Conservation (phyloP, 2,888 invertebrate species). For the Lasioglossum vierecki region DNA sequence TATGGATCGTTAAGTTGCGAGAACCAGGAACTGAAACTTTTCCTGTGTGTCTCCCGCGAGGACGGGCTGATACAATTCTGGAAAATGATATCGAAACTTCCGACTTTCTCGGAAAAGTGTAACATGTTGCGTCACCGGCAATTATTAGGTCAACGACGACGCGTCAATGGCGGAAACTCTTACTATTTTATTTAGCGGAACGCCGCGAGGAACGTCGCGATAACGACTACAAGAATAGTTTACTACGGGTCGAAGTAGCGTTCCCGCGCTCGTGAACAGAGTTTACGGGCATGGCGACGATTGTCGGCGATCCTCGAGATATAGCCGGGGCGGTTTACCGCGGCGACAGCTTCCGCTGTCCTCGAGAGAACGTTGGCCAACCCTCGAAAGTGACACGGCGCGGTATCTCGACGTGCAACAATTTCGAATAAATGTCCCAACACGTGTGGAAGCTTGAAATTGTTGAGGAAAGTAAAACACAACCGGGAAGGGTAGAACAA, state of each 20-base stretch:
- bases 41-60: neutral
- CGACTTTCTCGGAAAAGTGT: neutral
- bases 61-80: neutral
- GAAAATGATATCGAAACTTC: neutral
- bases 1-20: slow-evolving; percentile 21
- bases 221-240: slow-evolving; percentile 27
- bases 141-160: neutral
- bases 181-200: slow-evolving; percentile 1
- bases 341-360: neutral
- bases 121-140: neutral
- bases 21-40: neutral
- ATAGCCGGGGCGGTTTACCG: neutral
- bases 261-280: slow-evolving; percentile 33
- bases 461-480: neutral
- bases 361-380: neutral
- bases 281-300: slow-evolving; percentile 24
- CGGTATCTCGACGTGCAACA: neutral
- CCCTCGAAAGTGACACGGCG: neutral
- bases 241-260: slow-evolving; percentile 17
- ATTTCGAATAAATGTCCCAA: neutral
- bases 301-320: slow-evolving; percentile 11
- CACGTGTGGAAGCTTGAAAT: neutral
- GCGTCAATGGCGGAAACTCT: neutral
- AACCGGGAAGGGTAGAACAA: neutral
- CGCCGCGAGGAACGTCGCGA: neutral